A percentile compares a stretch with the other conserved stretches of the same genome.
phyloP scores from a whole-genome alignment of 2,888 invertebrate genomes.

The Tiliacea aurago region DNA sequence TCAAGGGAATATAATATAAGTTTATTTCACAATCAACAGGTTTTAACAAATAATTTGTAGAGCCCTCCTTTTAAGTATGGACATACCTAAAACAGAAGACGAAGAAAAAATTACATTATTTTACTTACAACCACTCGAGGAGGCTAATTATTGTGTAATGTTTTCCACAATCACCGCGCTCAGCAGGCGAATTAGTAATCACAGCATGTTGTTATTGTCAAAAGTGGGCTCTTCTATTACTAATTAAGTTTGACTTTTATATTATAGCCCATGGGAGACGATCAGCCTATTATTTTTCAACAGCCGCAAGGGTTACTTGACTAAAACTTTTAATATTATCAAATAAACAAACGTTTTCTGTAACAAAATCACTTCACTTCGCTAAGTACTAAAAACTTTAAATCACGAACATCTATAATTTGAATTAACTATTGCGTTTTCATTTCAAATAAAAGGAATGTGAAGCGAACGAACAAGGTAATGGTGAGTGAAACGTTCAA shows the following conservation, averaged over 20 bases:
- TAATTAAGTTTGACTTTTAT: neutral
- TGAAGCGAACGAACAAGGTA: conserved; percentile 45
- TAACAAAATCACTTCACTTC: conserved; percentile 25
- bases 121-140: too few species aligned
- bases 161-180: too few species aligned
- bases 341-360: conserved; percentile 19
- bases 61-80: too few species aligned
- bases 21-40: too few species aligned
- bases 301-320: neutral
- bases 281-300: neutral
- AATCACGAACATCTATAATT: conserved; percentile 9
- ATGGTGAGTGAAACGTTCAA: conserved; percentile 57
- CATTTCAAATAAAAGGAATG: conserved; percentile 24
- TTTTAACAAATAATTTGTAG: too few species aligned
- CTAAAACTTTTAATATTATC: neutral
- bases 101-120: too few species aligned
- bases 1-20: too few species aligned
- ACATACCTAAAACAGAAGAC: too few species aligned
- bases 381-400: conserved; percentile 4
- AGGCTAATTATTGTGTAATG: too few species aligned
- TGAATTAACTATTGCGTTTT: conserved; percentile 36
- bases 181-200: neutral
- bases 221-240: neutral
- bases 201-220: neutral
- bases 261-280: too few species aligned